Evolutionary conservation across 2,797 vertebrate genomes (phyloP).

Genomic region (Cryptoprocta ferox): DNA sequence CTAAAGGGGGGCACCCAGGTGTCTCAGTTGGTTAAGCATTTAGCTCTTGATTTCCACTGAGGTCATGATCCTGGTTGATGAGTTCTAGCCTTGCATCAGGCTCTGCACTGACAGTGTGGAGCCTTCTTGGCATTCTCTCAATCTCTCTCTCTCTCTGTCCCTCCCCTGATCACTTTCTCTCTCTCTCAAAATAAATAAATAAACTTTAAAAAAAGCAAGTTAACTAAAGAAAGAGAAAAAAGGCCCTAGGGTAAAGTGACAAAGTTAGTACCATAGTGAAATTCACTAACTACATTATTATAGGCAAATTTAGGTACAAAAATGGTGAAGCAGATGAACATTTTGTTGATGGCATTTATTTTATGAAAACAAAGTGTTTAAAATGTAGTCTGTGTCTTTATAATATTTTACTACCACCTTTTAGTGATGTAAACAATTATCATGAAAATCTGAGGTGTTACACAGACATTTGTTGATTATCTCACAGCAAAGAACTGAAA

Average conservation of each 20-base stretch:
- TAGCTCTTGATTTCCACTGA: too few relatives aligned
- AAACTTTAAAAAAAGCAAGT: too few relatives aligned
- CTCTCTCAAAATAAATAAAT: too few relatives aligned
- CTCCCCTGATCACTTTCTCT: too few relatives aligned
- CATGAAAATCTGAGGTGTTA: neutral
- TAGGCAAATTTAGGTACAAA: neutral
- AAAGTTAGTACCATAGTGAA: neutral
- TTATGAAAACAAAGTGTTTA: constrained; percentile 5
- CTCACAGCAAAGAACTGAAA: constrained; percentile 5
- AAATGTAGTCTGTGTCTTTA: neutral
- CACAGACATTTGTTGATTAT: constrained; percentile 12
- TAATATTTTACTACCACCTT: neutral
- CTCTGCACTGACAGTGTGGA: too few relatives aligned
- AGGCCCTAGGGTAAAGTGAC: neutral
- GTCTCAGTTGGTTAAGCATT: too few relatives aligned
- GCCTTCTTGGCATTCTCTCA: too few relatives aligned
- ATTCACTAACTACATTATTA: neutral
- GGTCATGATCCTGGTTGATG: too few relatives aligned
- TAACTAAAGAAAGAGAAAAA: neutral
- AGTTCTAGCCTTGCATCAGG: too few relatives aligned
- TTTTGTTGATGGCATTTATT: neutral
- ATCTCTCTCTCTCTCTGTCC: too few relatives aligned
- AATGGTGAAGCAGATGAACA: neutral
- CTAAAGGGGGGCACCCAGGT: neutral
- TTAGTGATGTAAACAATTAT: neutral